phyloP scores from a whole-genome alignment of 2,888 invertebrate species.

The Pedicia rivosa region DNA sequence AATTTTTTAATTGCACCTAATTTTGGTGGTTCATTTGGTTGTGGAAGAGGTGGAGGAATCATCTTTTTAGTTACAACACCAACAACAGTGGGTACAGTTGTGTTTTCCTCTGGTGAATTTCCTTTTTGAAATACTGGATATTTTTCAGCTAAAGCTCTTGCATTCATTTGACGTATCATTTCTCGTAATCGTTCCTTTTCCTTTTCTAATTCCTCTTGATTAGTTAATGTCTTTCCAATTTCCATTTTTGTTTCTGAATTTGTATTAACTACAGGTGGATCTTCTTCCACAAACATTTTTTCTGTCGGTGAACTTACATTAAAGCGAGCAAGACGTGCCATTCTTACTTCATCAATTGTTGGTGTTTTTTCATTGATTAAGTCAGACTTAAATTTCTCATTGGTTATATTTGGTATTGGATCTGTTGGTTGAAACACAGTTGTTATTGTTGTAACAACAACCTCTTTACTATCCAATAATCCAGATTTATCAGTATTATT shows the following conservation, averaged over 20 bases:
- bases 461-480: conserved; percentile 10
- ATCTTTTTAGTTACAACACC: conserved; percentile 1
- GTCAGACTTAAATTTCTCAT: conserved; percentile 2
- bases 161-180: conserved; percentile 15
- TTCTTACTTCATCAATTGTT: conserved; percentile 23
- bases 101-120: conserved; percentile 19
- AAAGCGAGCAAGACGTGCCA: conserved; percentile 27
- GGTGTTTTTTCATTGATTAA: too few relatives aligned
- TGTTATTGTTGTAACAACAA: conserved; percentile 11
- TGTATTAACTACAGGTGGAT: background rate
- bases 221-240: conserved; percentile 1
- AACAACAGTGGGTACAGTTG: conserved; percentile 10
- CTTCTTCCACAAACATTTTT: too few relatives aligned
- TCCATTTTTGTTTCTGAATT: too few relatives aligned
- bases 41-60: background rate
- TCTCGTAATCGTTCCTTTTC: conserved; percentile 15
- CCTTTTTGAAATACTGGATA: conserved; percentile 12
- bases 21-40: conserved; percentile 8
- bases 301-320: conserved; percentile 3
- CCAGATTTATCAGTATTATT: background rate
- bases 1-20: conserved; percentile 16
- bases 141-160: conserved; percentile 15
- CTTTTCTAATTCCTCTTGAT: conserved; percentile 12
- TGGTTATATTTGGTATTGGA: too few relatives aligned
- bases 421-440: conserved; percentile 11